These are phyloP conservation scores for Calyptommatus sinebrachiatus DNA, from an alignment of 2,113 vertebrate species.

Conservation along the genomic window DNA sequence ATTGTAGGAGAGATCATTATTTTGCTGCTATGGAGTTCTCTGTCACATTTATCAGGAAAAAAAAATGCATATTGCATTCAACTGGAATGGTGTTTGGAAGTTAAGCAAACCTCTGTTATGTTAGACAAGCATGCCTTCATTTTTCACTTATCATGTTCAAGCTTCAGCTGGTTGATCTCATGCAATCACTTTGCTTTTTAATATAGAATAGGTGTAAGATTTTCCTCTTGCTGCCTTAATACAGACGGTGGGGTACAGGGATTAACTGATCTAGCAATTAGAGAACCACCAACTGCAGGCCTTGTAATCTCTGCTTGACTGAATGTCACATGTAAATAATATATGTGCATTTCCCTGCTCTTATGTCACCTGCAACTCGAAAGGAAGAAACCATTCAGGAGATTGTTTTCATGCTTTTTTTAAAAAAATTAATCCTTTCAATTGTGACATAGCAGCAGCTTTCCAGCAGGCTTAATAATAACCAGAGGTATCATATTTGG, in stretches of 20 bases:
- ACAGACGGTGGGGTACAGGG: not conserved
- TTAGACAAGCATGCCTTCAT: not conserved
- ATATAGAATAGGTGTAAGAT: not conserved
- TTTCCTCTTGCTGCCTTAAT: constrained; percentile 5
- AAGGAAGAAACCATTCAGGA: not conserved
- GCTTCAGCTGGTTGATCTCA: not conserved
- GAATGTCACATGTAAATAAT: constrained; percentile 31
- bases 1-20: too few relatives aligned
- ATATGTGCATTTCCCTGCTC: constrained; percentile 10
- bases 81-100: not conserved
- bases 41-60: not conserved
- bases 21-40: not conserved
- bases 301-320: constrained; percentile 18
- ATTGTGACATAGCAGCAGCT: constrained; percentile 5
- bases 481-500: not conserved
- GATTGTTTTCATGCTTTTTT: constrained; percentile 13
- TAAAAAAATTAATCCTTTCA: not conserved
- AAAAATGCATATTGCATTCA: not conserved
- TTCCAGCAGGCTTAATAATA: not conserved
- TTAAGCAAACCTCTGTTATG: not conserved
- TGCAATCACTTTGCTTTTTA: not conserved
- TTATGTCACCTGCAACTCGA: not conserved
- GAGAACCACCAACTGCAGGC: not conserved
- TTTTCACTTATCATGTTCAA: not conserved
- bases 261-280: constrained; percentile 28